These are phyloP conservation scores for Nannobrachium achirus DNA, from an alignment of 2,113 vertebrate species.

Conservation along the genomic window DNA sequence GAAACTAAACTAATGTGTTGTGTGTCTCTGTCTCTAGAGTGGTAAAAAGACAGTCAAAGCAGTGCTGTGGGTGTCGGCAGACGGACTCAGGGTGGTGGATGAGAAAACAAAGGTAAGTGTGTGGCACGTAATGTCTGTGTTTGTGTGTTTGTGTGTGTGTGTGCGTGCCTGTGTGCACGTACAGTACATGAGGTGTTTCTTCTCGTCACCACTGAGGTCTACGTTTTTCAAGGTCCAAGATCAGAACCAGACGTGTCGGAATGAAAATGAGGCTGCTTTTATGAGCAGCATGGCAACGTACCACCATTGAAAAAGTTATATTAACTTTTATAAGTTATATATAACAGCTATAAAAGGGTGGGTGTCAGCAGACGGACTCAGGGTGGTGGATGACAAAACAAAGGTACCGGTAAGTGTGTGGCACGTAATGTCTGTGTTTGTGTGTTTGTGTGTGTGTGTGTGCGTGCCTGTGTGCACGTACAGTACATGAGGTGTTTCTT, in stretches of 20 bases:
- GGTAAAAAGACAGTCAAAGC: slow-evolving; percentile 92
- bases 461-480: neutral
- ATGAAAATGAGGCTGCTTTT: too few species aligned
- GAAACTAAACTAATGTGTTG: neutral
- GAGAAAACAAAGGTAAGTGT: slow-evolving; percentile 85
- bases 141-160: neutral
- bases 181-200: too few species aligned
- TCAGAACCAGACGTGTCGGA: too few species aligned
- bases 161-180: neutral
- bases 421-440: slow-evolving; percentile 26
- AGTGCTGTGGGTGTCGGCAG: slow-evolving; percentile 91
- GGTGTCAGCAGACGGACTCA: slow-evolving; percentile 92
- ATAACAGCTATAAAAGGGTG: too few species aligned
- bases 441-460: neutral
- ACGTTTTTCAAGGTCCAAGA: too few species aligned
- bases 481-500: too few species aligned
- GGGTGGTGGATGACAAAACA: slow-evolving; percentile 93
- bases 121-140: slow-evolving; percentile 23
- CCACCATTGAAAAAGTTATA: too few species aligned
- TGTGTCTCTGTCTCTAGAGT: slow-evolving; percentile 75
- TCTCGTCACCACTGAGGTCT: slow-evolving; percentile 15
- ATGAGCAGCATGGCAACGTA: too few species aligned
- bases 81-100: slow-evolving; percentile 91
- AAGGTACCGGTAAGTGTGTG: too few species aligned
- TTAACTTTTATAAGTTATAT: too few species aligned